Percentiles rank a stretch among this genome's conserved stretches.
Conservation (phyloP, 2,113 vertebrate species). For the Nycticorax nycticorax region DNA sequence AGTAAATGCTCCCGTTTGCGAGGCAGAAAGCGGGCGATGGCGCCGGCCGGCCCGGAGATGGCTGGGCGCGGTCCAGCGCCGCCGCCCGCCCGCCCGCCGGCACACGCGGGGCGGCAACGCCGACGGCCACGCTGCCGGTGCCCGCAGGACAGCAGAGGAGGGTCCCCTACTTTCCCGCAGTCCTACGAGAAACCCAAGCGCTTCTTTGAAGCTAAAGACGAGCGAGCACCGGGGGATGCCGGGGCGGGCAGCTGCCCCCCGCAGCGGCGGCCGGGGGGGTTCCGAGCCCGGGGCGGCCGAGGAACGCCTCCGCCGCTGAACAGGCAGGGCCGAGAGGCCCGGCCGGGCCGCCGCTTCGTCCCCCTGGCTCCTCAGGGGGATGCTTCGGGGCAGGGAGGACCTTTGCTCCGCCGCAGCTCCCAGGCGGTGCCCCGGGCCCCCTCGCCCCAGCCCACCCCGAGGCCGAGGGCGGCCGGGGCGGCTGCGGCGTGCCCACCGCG, state of each 20-base stretch:
- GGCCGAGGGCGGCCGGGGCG: neutral
- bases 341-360: fast-evolving
- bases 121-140: fast-evolving
- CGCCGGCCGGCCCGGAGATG: no score
- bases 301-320: neutral
- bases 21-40: fast-evolving
- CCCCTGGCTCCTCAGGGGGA: fast-evolving
- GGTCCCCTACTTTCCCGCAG: fast-evolving
- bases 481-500: no score
- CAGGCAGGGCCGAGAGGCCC: neutral
- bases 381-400: neutral
- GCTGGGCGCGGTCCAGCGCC: neutral
- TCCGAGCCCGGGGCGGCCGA: fast-evolving
- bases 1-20: fast-evolving
- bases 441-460: neutral
- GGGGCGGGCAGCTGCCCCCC: no score
- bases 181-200: fast-evolving
- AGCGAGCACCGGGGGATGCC: no score
- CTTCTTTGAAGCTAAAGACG: no score
- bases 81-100: neutral
- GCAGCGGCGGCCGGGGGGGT: neutral
- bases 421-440: no score
- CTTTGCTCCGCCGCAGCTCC: neutral
- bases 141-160: fast-evolving
- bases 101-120: no score